Percentiles rank a stretch among this genome's conserved stretches.
phyloP scores from a whole-genome alignment of 2,888 invertebrate species.

The Drosophila anomalata region DNA sequence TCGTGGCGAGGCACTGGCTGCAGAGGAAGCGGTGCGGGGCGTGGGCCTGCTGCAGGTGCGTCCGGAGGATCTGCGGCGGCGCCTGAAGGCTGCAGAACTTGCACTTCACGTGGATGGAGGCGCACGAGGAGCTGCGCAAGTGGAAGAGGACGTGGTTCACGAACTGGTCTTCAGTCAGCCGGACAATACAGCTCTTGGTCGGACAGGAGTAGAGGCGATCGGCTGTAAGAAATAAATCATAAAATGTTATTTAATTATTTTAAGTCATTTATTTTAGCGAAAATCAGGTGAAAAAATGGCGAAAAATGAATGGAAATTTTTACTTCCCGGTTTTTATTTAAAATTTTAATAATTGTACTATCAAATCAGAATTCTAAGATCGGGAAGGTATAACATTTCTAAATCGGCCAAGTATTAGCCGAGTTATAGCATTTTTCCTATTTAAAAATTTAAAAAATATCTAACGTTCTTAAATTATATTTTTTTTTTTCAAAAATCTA shows the following conservation, averaged over 20 bases:
- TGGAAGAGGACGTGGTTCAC: conserved; percentile 72
- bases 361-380: neutral
- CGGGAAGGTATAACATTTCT: neutral
- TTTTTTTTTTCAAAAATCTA: no score
- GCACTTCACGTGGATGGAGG: conserved; percentile 31
- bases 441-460: no score
- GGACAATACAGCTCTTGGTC: conserved; percentile 56
- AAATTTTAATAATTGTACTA: no score
- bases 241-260: neutral
- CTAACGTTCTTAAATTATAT: no score
- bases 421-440: no score
- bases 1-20: conserved; percentile 85
- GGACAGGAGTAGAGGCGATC: conserved; percentile 71
- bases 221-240: conserved; percentile 41
- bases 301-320: no score
- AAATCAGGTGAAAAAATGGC: no score
- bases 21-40: conserved; percentile 86
- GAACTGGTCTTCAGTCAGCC: conserved; percentile 63
- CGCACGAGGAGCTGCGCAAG: conserved; percentile 44
- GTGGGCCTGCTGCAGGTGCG: conserved; percentile 87
- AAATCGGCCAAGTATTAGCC: no score
- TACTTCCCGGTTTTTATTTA: no score
- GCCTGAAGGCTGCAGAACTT: conserved; percentile 70
- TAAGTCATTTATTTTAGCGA: no score
- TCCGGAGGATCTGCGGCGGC: conserved; percentile 82